Conservation (phyloP, 2,113 vertebrate genomes). For the Sorex araneus region DNA sequence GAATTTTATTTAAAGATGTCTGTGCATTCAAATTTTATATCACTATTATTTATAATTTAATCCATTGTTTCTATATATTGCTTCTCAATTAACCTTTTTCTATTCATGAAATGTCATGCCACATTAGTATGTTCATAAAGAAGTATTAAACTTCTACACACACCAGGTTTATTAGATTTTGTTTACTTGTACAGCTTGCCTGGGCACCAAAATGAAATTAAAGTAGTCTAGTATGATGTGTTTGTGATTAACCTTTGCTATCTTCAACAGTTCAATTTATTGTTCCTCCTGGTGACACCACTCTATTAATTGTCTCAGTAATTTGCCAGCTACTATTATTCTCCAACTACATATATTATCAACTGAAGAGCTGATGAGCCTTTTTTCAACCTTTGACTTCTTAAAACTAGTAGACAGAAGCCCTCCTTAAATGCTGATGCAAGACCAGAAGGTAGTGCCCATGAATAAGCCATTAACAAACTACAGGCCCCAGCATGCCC, state of each 20-base stretch:
- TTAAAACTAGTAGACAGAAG: background rate
- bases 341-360: constrained; percentile 23
- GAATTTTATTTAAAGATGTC: too few species aligned
- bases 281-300: background rate
- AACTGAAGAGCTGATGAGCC: background rate
- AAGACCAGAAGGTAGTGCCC: background rate
- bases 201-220: constrained; percentile 44
- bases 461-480: background rate
- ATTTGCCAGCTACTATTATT: constrained; percentile 44
- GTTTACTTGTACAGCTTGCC: constrained; percentile 7
- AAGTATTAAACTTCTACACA: constrained; percentile 22
- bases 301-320: constrained; percentile 46
- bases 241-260: constrained; percentile 51
- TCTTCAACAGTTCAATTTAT: constrained; percentile 50
- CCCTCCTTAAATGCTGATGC: background rate
- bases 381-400: constrained; percentile 16
- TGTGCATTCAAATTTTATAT: too few species aligned
- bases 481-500: background rate
- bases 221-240: constrained; percentile 10
- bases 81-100: too few species aligned
- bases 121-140: background rate
- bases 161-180: background rate
- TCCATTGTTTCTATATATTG: too few species aligned
- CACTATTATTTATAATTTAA: too few species aligned
- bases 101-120: constrained; percentile 47